These are phyloP conservation scores for Drosophila incognita DNA, from an alignment of 2,888 invertebrate species.

Conservation along the genomic window DNA sequence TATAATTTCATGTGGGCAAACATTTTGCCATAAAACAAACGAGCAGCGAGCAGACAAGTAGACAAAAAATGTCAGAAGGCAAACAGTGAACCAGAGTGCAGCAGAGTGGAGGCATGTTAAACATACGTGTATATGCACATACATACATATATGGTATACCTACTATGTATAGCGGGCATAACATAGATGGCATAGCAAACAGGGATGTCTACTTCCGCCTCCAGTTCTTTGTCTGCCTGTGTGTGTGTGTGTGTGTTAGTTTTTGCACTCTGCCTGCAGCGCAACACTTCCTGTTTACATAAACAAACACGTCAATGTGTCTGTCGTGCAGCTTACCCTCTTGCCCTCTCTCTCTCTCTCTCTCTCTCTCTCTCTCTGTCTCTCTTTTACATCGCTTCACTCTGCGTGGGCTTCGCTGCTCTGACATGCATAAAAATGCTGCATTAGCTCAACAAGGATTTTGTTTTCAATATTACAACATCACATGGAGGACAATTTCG, in stretches of 20 bases:
- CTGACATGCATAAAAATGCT: slow-evolving; percentile 50
- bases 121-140: not conserved
- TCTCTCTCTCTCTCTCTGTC: not conserved
- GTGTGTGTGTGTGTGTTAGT: slow-evolving; percentile 37
- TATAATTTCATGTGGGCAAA: slow-evolving; percentile 76
- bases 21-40: slow-evolving; percentile 70
- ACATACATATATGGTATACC: not conserved
- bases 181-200: slow-evolving; percentile 31
- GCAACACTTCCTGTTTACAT: slow-evolving; percentile 76
- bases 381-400: not conserved
- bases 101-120: slow-evolving; percentile 1
- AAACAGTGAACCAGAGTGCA: slow-evolving; percentile 7
- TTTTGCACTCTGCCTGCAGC: slow-evolving; percentile 66
- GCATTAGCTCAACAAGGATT: slow-evolving; percentile 75
- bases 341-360: not conserved
- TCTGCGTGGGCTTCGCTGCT: slow-evolving; percentile 2
- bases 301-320: slow-evolving; percentile 76
- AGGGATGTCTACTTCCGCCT: slow-evolving; percentile 55
- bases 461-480: slow-evolving; percentile 65
- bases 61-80: slow-evolving; percentile 50
- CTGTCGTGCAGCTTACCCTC: slow-evolving; percentile 53
- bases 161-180: slow-evolving; percentile 5
- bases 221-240: slow-evolving; percentile 9
- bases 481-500: slow-evolving; percentile 25
- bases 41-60: slow-evolving; percentile 50